Base-by-base conservation (phyloP, 2,888 invertebrate species). In the Platycheirus rosarum region DNA sequence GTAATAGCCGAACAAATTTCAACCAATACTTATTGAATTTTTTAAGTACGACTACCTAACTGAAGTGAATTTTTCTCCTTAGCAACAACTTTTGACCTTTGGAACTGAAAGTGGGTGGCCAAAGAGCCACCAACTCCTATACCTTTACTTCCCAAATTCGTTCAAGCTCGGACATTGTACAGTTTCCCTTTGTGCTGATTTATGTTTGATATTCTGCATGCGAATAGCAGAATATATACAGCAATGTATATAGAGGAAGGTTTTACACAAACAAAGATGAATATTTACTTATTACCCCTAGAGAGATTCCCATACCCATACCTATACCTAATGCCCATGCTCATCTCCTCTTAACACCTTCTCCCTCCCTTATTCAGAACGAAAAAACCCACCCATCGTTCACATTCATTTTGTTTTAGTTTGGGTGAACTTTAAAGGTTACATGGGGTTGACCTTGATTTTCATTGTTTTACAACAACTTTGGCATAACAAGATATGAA, bases 271-370 rank as follows among this genome's bases (percentile, higher is more conserved):
- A 62, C 20, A 57, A 48, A 49, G 68, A 74, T 74, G 74, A 57
- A 79, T 79, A 75, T 79, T 74, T 75, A 69, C 79, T 60, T 79
- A 69, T 63, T 79, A 79, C 40, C 68, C 74, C 63, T 60, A 11
- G 40, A 62, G 44, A 68, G 13, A 26, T 62, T n/a, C 51, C 26
- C 35, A 13, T 9, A 18, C 68, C 49, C n/a, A n/a, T n/a, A n/a
- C n/a, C n/a, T n/a, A n/a, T n/a, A n/a, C n/a, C n/a, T n/a, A n/a
- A n/a, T n/a, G n/a, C n/a, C n/a, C n/a, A n/a, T n/a, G n/a, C n/a
- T 7, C n/a, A 44, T 29, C 16, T 18, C 9, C 18, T 9, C 1
- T 42, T 2, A 5, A 14, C 14, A 4, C 14, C 2, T n/a, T 9
- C 44, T n/a, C 51, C 14, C n/a, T 3, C 8, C 13, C 40, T 7